Conservation (phyloP, 2,888 invertebrate genomes). For the Catocala sponsa region DNA sequence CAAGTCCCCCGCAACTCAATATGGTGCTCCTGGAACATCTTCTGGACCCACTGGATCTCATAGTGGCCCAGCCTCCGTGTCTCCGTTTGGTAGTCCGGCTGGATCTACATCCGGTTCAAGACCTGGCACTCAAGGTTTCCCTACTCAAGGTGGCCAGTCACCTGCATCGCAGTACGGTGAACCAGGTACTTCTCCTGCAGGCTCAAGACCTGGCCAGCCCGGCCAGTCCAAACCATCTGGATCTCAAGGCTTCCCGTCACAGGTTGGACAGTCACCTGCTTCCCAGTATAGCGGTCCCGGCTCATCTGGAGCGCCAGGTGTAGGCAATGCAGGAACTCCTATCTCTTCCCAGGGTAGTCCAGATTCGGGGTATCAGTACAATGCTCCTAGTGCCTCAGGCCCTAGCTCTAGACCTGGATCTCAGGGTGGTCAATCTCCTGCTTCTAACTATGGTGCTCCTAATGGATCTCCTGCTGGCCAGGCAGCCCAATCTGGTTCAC, state of each 20-base stretch:
- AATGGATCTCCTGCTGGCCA: not conserved
- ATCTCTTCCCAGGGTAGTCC: slow-evolving; percentile 4
- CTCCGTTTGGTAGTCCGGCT: no score
- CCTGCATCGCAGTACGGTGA: slow-evolving; percentile 27
- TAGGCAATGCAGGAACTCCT: not conserved
- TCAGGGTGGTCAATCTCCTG: slow-evolving; percentile 29
- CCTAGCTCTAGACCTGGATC: not conserved
- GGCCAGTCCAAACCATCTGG: slow-evolving; percentile 17
- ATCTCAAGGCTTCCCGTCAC: slow-evolving; percentile 44
- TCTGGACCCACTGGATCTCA: not conserved
- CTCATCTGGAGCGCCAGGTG: not conserved
- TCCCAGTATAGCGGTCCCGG: not conserved
- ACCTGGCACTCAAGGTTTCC: not conserved
- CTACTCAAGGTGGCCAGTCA: slow-evolving; percentile 1
- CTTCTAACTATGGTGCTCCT: slow-evolving; percentile 33
- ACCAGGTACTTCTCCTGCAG: slow-evolving; percentile 4
- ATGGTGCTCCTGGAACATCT: not conserved
- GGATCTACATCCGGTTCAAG: not conserved
- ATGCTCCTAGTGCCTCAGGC: not conserved
- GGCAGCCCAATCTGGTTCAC: no score
- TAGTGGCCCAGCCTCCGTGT: not conserved
- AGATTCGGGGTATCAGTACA: slow-evolving; percentile 17
- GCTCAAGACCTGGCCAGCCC: slow-evolving; percentile 26
- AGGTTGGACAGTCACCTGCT: slow-evolving; percentile 11
- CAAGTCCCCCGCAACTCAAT: not conserved